phyloP scores from a whole-genome alignment of 1,140 invertebrate genomes.

The Caenorhabditis latens region DNA sequence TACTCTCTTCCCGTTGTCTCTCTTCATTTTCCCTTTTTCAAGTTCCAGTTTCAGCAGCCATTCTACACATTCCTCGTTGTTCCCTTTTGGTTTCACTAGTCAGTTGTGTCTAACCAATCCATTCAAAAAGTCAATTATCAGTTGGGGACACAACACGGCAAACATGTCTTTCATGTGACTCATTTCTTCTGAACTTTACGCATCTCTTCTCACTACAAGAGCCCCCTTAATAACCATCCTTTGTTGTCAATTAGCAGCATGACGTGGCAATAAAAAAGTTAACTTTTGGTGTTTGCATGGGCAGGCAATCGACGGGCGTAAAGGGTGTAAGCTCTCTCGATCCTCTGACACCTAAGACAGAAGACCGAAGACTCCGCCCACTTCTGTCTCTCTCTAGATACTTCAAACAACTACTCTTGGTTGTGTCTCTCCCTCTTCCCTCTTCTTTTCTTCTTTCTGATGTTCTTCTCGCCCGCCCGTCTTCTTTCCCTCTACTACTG shows the following conservation, averaged over 20 bases:
- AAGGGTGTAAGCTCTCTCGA: neutral
- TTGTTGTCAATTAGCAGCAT: slow-evolving; percentile 54
- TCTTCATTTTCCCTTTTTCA: neutral
- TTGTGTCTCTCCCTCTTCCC: neutral
- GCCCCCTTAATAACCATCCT: slow-evolving; percentile 24
- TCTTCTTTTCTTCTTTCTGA: neutral
- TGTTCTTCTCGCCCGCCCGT: slow-evolving; percentile 37
- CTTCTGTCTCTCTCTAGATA: slow-evolving; percentile 1
- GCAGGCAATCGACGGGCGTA: neutral
- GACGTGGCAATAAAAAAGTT: slow-evolving; percentile 52
- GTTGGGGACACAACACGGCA: slow-evolving; percentile 39
- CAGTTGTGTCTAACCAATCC: slow-evolving; percentile 31
- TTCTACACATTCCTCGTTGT: no score
- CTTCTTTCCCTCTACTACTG: slow-evolving; percentile 31
- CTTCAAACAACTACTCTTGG: slow-evolving; percentile 48
- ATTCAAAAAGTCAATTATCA: slow-evolving; percentile 59
- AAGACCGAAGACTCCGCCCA: slow-evolving; percentile 25
- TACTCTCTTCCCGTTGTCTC: neutral
- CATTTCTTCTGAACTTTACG: slow-evolving; percentile 52
- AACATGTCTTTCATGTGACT: slow-evolving; percentile 25
- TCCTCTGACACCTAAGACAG: slow-evolving; percentile 32
- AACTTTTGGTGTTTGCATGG: slow-evolving; percentile 41
- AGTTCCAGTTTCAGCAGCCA: slow-evolving; percentile 2
- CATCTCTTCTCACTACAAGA: slow-evolving; percentile 37
- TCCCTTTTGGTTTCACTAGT: neutral